These are phyloP conservation scores for Aphrocallistes beatrix DNA, from an alignment of 37 sponge, comb jelly and placozoan species.

Conservation along the genomic window DNA sequence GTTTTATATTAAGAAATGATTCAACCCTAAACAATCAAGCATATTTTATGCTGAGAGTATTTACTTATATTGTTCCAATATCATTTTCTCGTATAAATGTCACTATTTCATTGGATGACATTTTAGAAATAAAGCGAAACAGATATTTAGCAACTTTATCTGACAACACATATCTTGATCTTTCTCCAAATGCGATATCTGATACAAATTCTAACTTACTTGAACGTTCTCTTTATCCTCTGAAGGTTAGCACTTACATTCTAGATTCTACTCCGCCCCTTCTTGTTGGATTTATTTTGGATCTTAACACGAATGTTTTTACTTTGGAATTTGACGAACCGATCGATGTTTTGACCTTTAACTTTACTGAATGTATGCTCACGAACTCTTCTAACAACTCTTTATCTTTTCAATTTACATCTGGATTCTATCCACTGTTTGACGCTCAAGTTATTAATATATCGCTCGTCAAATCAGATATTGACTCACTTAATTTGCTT, in stretches of 20 bases:
- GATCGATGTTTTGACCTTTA: slow-evolving; percentile 38
- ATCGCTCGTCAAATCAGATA: neutral
- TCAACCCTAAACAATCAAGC: neutral
- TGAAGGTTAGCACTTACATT: slow-evolving; percentile 30
- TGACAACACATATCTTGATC: neutral
- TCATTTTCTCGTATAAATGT: neutral
- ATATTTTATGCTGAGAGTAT: neutral
- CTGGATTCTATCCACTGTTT: neutral
- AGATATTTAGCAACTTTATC: neutral
- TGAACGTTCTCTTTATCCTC: neutral
- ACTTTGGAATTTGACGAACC: slow-evolving; percentile 71
- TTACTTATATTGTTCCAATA: neutral
- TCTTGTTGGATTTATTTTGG: slow-evolving; percentile 43
- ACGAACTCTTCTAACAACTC: slow-evolving; percentile 19
- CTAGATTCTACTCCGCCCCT: slow-evolving; percentile 50
- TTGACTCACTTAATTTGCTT: neutral
- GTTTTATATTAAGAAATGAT: slow-evolving; percentile 40
- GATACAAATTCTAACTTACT: neutral
- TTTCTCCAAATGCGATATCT: neutral
- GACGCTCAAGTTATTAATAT: neutral
- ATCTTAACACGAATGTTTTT: slow-evolving; percentile 45
- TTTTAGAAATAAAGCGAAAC: neutral
- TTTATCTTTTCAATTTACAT: neutral
- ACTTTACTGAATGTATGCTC: slow-evolving; percentile 46
- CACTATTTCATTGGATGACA: neutral